A percentile compares a stretch with the other conserved stretches of the same genome.
Conservation (phyloP, 2,888 invertebrate genomes). For the Drosophila vallismaia region DNA sequence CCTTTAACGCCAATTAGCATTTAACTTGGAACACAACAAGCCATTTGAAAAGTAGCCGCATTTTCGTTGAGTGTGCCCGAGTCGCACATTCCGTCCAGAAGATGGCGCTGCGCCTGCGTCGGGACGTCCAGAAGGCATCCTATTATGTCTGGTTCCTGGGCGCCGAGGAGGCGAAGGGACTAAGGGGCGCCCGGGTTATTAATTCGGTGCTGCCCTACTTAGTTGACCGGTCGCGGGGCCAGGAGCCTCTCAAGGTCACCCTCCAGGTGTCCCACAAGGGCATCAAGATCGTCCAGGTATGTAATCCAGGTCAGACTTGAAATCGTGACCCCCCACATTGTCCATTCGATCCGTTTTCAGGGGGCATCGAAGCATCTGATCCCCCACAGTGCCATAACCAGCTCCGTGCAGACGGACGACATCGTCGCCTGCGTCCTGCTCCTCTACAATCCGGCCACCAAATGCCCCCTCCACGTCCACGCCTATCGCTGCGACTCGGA, state of each 20-base stretch:
- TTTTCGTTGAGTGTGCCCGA: constrained; percentile 19
- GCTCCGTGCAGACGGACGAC: constrained; percentile 95
- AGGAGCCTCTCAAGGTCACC: constrained; percentile 95
- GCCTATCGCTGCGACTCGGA: constrained; percentile 97
- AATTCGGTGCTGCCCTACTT: constrained; percentile 93
- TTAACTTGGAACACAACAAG: constrained; percentile 5
- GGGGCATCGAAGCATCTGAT: constrained; percentile 95
- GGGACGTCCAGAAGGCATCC: constrained; percentile 95
- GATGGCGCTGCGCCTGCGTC: constrained; percentile 92
- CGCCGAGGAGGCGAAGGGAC: constrained; percentile 95
- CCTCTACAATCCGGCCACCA: constrained; percentile 96
- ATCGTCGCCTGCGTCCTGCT: constrained; percentile 96
- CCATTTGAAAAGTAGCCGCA: background rate
- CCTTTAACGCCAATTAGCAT: constrained; percentile 20
- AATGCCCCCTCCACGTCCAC: constrained; percentile 97
- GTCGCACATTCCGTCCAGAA: constrained; percentile 35
- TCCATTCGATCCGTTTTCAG: constrained; percentile 52
- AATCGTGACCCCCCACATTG: background rate
- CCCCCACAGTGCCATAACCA: constrained; percentile 96
- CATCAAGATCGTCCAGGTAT: constrained; percentile 93
- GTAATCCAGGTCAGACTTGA: constrained; percentile 77
- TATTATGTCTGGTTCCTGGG: constrained; percentile 98
- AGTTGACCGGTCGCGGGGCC: constrained; percentile 92
- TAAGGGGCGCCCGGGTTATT: constrained; percentile 93
- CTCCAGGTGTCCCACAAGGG: constrained; percentile 96